Conservation (phyloP, 2,888 invertebrate genomes). For the Drosophila pseudotakahashii region DNA sequence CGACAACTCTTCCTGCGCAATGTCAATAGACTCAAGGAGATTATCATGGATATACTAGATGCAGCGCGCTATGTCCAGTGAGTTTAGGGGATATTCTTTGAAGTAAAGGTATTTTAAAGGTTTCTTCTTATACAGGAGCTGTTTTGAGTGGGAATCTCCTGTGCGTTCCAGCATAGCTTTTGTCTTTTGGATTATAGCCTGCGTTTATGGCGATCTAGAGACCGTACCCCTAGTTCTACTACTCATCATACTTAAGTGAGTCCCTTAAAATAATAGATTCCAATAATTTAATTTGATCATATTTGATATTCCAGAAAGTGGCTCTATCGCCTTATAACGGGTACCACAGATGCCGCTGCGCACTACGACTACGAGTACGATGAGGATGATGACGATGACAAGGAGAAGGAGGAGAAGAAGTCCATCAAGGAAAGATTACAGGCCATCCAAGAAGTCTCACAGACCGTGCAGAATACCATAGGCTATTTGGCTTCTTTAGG, state of each 20-base stretch:
- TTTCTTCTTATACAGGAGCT: slow-evolving; percentile 88
- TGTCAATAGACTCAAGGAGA: slow-evolving; percentile 95
- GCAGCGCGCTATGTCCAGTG: slow-evolving; percentile 95
- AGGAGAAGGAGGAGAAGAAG: slow-evolving; percentile 97
- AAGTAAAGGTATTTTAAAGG: too few species aligned
- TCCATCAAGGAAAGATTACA: slow-evolving; percentile 96
- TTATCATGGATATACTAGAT: slow-evolving; percentile 95
- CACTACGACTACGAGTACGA: slow-evolving; percentile 87
- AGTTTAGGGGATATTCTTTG: slow-evolving; percentile 82
- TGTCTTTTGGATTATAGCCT: slow-evolving; percentile 92
- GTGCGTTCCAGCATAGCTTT: slow-evolving; percentile 93
- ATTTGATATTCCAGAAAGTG: slow-evolving; percentile 79
- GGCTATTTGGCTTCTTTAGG: slow-evolving; percentile 97
- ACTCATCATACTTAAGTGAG: slow-evolving; percentile 89
- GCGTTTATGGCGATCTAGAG: slow-evolving; percentile 97
- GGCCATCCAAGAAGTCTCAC: slow-evolving; percentile 98
- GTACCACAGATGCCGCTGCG: slow-evolving; percentile 74
- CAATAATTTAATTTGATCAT: not conserved
- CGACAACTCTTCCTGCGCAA: slow-evolving; percentile 96
- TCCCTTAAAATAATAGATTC: not conserved
- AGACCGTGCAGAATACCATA: slow-evolving; percentile 97
- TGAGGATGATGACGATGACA: slow-evolving; percentile 95
- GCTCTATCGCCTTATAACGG: slow-evolving; percentile 83
- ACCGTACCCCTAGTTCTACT: slow-evolving; percentile 95
- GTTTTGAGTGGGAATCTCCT: slow-evolving; percentile 98